Percentiles rank a stretch among this genome's conserved stretches.
Conservation (phyloP, 2,888 invertebrate genomes). For the Drosophila antonietae region DNA sequence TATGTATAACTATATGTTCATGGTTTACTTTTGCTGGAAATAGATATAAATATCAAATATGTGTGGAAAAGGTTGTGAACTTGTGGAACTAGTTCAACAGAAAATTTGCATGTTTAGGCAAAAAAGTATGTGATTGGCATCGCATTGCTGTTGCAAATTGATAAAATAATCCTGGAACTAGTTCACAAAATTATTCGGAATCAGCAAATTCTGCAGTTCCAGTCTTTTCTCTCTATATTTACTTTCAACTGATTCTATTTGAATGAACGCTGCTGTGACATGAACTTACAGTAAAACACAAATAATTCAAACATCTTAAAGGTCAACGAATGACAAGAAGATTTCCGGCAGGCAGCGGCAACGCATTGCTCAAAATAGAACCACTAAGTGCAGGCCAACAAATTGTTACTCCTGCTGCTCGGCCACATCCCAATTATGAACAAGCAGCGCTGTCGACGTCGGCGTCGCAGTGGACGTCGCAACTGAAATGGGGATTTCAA, state of each 20-base stretch:
- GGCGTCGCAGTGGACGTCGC: slow-evolving; percentile 7
- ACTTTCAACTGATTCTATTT: slow-evolving; percentile 7
- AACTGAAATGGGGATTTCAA: slow-evolving; percentile 24
- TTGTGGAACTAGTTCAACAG: not conserved
- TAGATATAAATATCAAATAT: not conserved
- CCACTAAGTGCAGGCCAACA: slow-evolving; percentile 62
- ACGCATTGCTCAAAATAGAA: slow-evolving; percentile 61
- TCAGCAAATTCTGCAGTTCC: not conserved
- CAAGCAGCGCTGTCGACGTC: slow-evolving; percentile 40
- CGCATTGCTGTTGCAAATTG: not conserved
- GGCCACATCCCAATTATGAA: slow-evolving; percentile 65
- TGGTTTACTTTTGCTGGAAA: not conserved
- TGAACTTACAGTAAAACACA: slow-evolving; percentile 21
- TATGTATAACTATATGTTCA: not conserved
- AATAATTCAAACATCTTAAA: slow-evolving; percentile 55
- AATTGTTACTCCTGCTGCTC: slow-evolving; percentile 67
- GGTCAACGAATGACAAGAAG: slow-evolving; percentile 75
- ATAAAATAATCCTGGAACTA: not conserved
- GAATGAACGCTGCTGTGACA: slow-evolving; percentile 19
- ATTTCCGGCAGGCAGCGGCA: slow-evolving; percentile 71
- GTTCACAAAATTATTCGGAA: not conserved
- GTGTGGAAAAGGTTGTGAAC: not conserved
- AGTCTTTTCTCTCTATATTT: not conserved
- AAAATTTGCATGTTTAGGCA: not conserved
- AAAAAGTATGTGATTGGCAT: not conserved